Evolutionary conservation across 2,888 invertebrate genomes (phyloP).

Genomic region (Sarcophaga carnaria): DNA sequence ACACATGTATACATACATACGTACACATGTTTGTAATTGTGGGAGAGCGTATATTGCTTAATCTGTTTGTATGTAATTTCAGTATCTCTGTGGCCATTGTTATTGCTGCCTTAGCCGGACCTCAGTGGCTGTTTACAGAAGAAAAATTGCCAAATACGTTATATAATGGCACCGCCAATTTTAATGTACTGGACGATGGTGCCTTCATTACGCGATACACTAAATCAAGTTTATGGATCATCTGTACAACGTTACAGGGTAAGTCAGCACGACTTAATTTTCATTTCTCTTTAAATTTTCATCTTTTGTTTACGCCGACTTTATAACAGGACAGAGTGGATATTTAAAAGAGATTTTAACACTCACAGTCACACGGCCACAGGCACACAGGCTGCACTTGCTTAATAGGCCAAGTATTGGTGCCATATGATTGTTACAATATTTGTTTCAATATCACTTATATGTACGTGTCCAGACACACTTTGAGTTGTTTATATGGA

Average conservation of each 20-base stretch:
- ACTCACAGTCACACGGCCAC: too few species aligned
- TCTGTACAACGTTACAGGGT: conserved; percentile 81
- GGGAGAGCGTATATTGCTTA: background rate
- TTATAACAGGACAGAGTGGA: too few species aligned
- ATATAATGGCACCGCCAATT: conserved; percentile 87
- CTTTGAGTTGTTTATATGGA: background rate
- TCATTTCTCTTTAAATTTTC: background rate
- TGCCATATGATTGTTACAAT: background rate
- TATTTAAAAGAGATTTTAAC: too few species aligned
- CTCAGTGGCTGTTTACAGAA: conserved; percentile 93
- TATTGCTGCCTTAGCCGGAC: conserved; percentile 82
- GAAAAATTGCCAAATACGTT: conserved; percentile 91
- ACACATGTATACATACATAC: background rate
- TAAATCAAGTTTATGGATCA: conserved; percentile 81
- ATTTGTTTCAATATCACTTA: background rate
- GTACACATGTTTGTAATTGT: background rate
- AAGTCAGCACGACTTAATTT: conserved; percentile 61
- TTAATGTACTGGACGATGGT: conserved; percentile 80
- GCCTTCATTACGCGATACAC: conserved; percentile 81
- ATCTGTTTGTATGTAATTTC: conserved; percentile 61
- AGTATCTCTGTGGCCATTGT: conserved; percentile 82
- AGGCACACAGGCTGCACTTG: too few species aligned
- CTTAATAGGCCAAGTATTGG: background rate
- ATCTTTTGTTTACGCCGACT: background rate
- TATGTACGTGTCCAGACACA: background rate